A percentile compares a stretch with the other conserved stretches of the same genome.
Evolutionary conservation across 2,113 vertebrate species (phyloP).

Genomic region (Halichoeres trimaculatus): DNA sequence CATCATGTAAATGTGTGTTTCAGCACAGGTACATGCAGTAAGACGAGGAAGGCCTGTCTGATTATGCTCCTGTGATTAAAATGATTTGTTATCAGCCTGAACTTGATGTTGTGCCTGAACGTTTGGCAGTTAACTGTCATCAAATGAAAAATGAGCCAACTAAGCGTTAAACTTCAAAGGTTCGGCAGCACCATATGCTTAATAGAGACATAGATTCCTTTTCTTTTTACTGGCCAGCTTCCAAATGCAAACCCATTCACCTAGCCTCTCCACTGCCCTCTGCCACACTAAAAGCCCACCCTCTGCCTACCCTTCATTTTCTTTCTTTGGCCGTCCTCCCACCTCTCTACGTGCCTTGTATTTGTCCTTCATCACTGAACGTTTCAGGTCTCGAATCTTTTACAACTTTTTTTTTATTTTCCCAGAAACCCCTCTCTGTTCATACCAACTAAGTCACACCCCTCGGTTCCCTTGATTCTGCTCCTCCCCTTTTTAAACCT

Average conservation of each 20-base stretch:
- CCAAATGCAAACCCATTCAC: conserved; percentile 69
- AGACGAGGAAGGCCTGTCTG: conserved; percentile 20
- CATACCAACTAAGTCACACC: conserved; percentile 51
- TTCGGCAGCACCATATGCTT: conserved; percentile 25
- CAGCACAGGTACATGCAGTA: not conserved
- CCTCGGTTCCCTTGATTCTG: conserved; percentile 65
- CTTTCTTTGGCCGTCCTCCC: conserved; percentile 62
- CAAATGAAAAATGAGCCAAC: conserved; percentile 13
- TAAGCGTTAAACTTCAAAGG: conserved; percentile 26
- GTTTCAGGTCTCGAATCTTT: conserved; percentile 65
- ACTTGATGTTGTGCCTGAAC: conserved; percentile 6
- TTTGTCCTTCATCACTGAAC: conserved; percentile 64
- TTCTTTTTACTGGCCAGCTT: conserved; percentile 58
- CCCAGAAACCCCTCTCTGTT: conserved; percentile 55
- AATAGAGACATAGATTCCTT: conserved; percentile 50
- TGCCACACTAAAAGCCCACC: conserved; percentile 59
- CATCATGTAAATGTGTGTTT: not conserved
- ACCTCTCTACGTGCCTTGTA: conserved; percentile 48
- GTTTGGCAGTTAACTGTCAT: conserved; percentile 8
- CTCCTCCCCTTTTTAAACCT: conserved; percentile 70
- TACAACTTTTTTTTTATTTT: conserved; percentile 61
- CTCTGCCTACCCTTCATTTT: conserved; percentile 55
- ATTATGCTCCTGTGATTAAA: conserved; percentile 11
- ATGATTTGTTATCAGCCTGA: conserved; percentile 16
- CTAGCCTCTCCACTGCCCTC: conserved; percentile 57